Percentiles rank a stretch among this genome's conserved stretches.
These are phyloP conservation scores for Tipula helvola DNA, from an alignment of 2,888 invertebrate species.

Conservation along the genomic window DNA sequence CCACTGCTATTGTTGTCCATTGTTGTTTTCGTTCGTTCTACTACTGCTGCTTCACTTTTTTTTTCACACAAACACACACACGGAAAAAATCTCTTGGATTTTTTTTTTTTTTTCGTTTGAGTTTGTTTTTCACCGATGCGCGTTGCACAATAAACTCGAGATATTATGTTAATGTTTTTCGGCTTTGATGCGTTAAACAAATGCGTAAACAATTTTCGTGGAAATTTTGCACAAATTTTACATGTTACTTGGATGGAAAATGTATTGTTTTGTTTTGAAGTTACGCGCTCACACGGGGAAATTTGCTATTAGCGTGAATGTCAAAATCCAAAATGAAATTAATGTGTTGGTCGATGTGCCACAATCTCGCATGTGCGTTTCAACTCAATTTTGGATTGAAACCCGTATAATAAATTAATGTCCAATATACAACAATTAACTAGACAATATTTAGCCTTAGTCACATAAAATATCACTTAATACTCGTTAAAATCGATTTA, in stretches of 20 bases:
- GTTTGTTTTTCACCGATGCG: background rate
- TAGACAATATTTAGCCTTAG: background rate
- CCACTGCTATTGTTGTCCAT: constrained; percentile 9
- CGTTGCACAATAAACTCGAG: background rate
- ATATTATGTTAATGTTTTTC: background rate
- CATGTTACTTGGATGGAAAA: constrained; percentile 4
- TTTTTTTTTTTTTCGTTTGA: background rate
- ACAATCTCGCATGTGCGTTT: background rate
- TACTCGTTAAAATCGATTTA: background rate
- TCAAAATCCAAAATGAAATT: background rate
- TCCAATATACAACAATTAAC: background rate
- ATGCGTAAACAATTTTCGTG: background rate
- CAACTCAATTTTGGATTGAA: background rate
- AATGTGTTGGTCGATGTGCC: background rate
- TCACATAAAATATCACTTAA: background rate
- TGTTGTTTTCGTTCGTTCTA: background rate
- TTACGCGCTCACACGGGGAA: constrained; percentile 4
- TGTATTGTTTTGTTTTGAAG: constrained; percentile 4
- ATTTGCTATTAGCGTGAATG: constrained; percentile 4
- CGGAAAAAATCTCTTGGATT: background rate
- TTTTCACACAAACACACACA: constrained; percentile 4
- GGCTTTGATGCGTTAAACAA: background rate
- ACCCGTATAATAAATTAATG: background rate
- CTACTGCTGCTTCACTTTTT: constrained; percentile 10
- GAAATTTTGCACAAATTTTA: background rate